These are phyloP conservation scores for Caenorhabditis brenneri DNA, from an alignment of 1,140 invertebrate species.

Conservation along the genomic window DNA sequence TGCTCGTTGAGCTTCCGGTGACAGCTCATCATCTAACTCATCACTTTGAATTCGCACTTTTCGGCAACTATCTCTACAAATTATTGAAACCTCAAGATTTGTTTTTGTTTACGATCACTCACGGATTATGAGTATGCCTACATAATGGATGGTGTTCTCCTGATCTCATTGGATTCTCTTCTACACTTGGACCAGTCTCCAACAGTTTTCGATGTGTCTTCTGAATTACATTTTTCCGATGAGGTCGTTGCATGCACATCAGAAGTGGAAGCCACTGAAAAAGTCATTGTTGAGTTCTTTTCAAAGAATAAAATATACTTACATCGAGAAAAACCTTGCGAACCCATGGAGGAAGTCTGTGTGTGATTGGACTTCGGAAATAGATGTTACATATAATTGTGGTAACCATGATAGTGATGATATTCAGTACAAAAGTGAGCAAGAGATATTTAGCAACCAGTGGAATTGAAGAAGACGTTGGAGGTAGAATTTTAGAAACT, in stretches of 20 bases:
- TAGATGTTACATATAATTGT: conserved; percentile 54
- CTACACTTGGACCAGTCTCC: conserved; percentile 14
- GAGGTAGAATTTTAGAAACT: conserved; percentile 53
- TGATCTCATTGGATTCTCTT: conserved; percentile 30
- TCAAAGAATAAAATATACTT: background rate
- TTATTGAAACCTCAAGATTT: background rate
- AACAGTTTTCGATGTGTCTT: conserved; percentile 23
- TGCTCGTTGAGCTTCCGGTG: conserved; percentile 49
- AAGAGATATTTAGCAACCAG: conserved; percentile 48
- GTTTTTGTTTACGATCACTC: background rate
- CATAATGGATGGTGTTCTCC: conserved; percentile 46
- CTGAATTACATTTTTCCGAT: conserved; percentile 29
- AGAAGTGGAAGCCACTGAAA: conserved; percentile 41
- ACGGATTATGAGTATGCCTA: conserved; percentile 4
- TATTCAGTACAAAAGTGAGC: conserved; percentile 52
- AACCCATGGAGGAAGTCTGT: conserved; percentile 51
- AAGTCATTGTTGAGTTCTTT: background rate
- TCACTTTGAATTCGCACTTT: conserved; percentile 18
- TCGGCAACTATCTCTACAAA: conserved; percentile 13
- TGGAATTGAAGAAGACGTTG: conserved; percentile 54
- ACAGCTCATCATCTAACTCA: conserved; percentile 41
- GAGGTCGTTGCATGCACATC: conserved; percentile 53
- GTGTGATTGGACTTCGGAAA: conserved; percentile 50
- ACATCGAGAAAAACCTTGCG: conserved; percentile 51
- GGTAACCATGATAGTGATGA: conserved; percentile 48